These are phyloP conservation scores for Saturnia japonica DNA, from an alignment of 2,888 invertebrate species.

Conservation along the genomic window DNA sequence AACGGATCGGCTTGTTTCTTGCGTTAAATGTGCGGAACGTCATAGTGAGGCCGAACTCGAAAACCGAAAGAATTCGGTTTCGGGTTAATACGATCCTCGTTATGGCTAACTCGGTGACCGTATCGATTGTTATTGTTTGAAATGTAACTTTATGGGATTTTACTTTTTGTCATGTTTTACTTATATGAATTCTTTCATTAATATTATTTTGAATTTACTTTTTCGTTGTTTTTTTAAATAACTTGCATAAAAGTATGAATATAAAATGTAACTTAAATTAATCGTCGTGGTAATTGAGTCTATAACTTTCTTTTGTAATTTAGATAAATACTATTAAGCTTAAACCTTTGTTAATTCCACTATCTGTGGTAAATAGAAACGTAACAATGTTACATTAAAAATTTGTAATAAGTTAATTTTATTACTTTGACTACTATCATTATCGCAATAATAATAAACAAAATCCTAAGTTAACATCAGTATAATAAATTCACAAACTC, in stretches of 20 bases:
- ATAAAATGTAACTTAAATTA: too few species aligned
- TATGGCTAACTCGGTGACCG: constrained; percentile 41
- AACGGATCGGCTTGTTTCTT: constrained; percentile 60
- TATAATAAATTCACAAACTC: background rate
- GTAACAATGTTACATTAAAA: too few species aligned
- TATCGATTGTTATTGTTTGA: constrained; percentile 19
- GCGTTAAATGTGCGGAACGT: constrained; percentile 54
- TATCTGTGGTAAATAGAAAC: too few species aligned
- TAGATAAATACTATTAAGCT: too few species aligned
- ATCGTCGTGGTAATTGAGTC: too few species aligned
- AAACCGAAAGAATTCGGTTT: constrained; percentile 46
- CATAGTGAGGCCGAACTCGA: constrained; percentile 33
- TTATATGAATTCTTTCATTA: background rate
- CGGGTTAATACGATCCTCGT: constrained; percentile 66
- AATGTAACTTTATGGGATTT: constrained; percentile 6
- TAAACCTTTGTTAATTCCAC: too few species aligned
- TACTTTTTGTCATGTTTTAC: background rate
- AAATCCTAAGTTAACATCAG: background rate
- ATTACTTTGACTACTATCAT: too few species aligned
- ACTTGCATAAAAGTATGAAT: too few species aligned
- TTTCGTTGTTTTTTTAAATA: background rate
- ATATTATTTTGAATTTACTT: background rate
- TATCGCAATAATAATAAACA: background rate
- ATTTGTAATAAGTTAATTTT: too few species aligned
- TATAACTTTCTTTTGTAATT: too few species aligned